These are phyloP conservation scores for Enteromius unitaeniatus DNA, from an alignment of 2,797 vertebrate species.

Conservation along the genomic window DNA sequence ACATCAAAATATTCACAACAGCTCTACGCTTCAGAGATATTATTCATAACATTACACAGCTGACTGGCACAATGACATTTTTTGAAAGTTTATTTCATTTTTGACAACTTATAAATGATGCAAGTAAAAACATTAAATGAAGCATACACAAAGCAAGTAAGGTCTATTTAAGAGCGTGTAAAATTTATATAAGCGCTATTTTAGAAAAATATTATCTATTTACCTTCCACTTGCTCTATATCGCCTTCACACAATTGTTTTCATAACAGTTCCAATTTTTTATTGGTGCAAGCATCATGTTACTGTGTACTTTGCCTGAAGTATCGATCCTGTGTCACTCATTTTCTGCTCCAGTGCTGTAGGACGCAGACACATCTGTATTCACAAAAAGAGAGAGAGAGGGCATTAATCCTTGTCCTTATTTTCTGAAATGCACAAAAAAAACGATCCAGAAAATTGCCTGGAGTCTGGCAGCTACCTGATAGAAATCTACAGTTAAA, in stretches of 20 bases:
- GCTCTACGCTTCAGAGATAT: neutral
- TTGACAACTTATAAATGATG: slow-evolving; percentile 11
- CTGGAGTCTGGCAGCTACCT: neutral
- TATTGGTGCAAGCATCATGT: neutral
- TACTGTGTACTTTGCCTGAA: neutral
- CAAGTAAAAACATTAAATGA: slow-evolving; percentile 16
- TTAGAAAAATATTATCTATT: slow-evolving; percentile 34
- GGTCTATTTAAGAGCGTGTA: neutral
- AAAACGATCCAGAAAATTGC: neutral
- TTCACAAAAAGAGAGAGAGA: slow-evolving; percentile 14
- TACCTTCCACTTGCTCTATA: slow-evolving; percentile 1
- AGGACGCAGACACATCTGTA: slow-evolving; percentile 9
- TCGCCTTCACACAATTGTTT: slow-evolving; percentile 1
- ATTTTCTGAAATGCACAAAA: neutral
- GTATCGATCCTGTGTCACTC: neutral
- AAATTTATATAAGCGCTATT: slow-evolving; percentile 5
- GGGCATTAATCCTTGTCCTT: neutral
- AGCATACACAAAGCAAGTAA: slow-evolving; percentile 13
- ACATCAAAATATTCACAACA: slow-evolving; percentile 1
- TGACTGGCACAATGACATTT: neutral
- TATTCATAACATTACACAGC: neutral
- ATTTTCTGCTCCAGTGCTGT: neutral
- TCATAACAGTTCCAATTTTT: neutral
- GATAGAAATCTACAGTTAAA: neutral
- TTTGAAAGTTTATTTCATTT: slow-evolving; percentile 9